phyloP scores from a whole-genome alignment of 30 jellyfish, hydroid and myxozoan genomes.

The Chironex yamaguchii region DNA sequence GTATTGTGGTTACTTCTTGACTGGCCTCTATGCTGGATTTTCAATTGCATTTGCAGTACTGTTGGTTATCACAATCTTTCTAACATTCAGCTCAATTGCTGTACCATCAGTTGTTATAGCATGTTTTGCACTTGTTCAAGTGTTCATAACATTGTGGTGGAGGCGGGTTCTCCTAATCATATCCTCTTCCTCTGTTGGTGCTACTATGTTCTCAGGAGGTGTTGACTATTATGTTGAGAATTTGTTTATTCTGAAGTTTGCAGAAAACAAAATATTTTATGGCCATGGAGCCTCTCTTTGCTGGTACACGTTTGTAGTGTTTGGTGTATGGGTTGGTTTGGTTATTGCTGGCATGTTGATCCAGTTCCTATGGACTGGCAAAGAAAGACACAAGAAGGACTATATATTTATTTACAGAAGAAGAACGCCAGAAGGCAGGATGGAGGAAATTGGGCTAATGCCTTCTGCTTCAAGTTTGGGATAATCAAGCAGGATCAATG shows the following conservation, averaged over 20 bases:
- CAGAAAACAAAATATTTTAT: conserved; percentile 87
- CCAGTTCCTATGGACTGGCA: conserved; percentile 92
- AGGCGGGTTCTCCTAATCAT: conserved; percentile 84
- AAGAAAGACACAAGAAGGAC: conserved; percentile 85
- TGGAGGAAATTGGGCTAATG: background rate
- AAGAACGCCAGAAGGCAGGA: conserved; percentile 11
- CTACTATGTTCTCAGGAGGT: conserved; percentile 81
- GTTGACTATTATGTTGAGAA: conserved; percentile 91
- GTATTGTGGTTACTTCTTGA: conserved; percentile 90
- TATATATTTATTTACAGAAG: conserved; percentile 77
- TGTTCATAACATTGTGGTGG: conserved; percentile 97
- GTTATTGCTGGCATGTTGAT: conserved; percentile 81
- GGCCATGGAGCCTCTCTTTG: conserved; percentile 83
- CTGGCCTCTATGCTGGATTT: conserved; percentile 94
- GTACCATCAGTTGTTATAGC: conserved; percentile 89
- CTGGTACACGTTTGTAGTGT: conserved; percentile 88
- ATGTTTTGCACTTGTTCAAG: conserved; percentile 72
- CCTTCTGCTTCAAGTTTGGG: background rate
- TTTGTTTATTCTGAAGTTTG: conserved; percentile 72
- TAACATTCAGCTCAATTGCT: conserved; percentile 78
- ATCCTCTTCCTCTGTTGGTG: conserved; percentile 76
- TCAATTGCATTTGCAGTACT: conserved; percentile 80
- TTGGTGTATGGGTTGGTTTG: conserved; percentile 79
- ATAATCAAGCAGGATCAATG: too few relatives aligned
- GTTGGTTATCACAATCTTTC: conserved; percentile 70